Evolutionary conservation across 2,888 invertebrate species (phyloP).

Genomic region (Epistrophe grossulariae): DNA sequence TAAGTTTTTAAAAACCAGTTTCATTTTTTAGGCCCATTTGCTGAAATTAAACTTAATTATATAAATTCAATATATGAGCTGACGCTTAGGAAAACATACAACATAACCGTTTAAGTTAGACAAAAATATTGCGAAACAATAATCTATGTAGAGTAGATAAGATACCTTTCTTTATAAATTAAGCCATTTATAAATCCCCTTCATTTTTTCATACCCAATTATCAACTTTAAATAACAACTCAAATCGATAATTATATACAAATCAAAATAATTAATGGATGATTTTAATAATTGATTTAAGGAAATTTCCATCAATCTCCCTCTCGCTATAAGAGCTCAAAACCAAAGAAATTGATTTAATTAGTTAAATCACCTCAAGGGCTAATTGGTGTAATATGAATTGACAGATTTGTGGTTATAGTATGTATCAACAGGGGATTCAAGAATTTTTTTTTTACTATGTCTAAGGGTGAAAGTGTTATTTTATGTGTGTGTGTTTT

Average conservation of each 20-base stretch:
- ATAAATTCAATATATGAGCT: too few species aligned
- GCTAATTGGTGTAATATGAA: slow-evolving; percentile 28
- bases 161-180: too few species aligned
- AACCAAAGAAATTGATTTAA: slow-evolving; percentile 37
- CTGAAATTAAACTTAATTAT: too few species aligned
- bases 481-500: not conserved
- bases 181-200: too few species aligned
- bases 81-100: too few species aligned
- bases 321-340: not conserved
- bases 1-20: too few species aligned
- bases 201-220: not conserved
- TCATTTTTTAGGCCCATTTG: too few species aligned
- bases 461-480: not conserved
- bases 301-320: not conserved
- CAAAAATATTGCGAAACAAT: too few species aligned
- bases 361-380: slow-evolving; percentile 29
- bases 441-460: not conserved
- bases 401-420: slow-evolving; percentile 33
- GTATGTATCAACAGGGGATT: not conserved
- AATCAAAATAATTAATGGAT: not conserved
- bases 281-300: slow-evolving; percentile 9
- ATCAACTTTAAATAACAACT: not conserved
- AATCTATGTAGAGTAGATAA: too few species aligned
- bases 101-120: too few species aligned
- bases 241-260: not conserved